Evolutionary conservation across 2,888 invertebrate genomes (phyloP), one percentile per base, ranked within the genome.

Genomic region (Antheraea yamamai): DNA sequence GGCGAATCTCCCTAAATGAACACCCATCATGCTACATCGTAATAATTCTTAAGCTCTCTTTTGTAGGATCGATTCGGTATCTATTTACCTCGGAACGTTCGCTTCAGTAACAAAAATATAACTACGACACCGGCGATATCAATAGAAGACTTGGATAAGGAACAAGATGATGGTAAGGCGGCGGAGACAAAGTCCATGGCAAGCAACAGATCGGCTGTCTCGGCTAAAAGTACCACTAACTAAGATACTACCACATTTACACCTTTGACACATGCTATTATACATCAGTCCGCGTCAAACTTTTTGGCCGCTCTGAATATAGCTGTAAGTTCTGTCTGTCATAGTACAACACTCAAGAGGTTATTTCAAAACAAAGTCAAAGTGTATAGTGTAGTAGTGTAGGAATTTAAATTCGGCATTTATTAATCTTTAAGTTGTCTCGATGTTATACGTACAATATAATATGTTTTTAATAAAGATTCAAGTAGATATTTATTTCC

Each of bases 1-100:
- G 30, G 14, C 30, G 64, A 14, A 16, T 16, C n/a, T 73, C 26
- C 20, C 18, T 55, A 23, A 55, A 12, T 30, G 30, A 55, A 52
- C 52, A 23, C 23, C 16, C 73, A 14, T 35, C 26, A 55, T 26
- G 7, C 10, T 72, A 30, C 26, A 55, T 18, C 35, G 52, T 12
- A 55, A 18, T 73, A 73, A 30, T 20, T 55, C 4, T 55, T 12
- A 26, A 73, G 20, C 20, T 16, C 18, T 26, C 16, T n/a, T 61
- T 78, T 79, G 51, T 81, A 94, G 94, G 94, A 94, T 76, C 90
- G 94, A 47, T 94, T 94, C 74, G 94, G 94, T 10, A 92, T 94
- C 64, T 94, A 94, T 77, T 74, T 91, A 20, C 93, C 94, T 0
- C 78, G 79, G 3, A 79, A 78, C 0, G 78, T 71, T 4, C 58